Evolutionary conservation across 2,113 vertebrate genomes (phyloP).

Genomic region (Myanophis thanlyinensis): DNA sequence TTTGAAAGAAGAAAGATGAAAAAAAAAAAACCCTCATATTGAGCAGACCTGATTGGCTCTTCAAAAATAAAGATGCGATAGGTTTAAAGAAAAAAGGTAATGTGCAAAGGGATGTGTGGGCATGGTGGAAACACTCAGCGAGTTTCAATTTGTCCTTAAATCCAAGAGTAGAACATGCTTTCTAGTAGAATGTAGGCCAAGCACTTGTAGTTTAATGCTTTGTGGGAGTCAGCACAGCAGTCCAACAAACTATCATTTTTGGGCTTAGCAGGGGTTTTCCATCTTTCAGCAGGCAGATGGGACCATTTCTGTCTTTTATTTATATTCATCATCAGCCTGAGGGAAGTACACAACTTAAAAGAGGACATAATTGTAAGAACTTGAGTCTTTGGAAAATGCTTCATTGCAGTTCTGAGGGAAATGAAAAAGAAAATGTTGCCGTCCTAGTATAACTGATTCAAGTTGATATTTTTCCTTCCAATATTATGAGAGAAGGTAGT

Average conservation of each 20-base stretch:
- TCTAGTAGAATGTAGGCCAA: not conserved
- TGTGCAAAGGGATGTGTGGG: not conserved
- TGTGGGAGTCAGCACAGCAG: not conserved
- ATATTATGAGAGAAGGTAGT: constrained; percentile 7
- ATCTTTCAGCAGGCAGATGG: constrained; percentile 39
- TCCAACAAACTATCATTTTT: constrained; percentile 20
- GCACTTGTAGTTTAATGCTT: not conserved
- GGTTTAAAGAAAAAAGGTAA: not conserved
- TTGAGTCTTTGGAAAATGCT: constrained; percentile 36
- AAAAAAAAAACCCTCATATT: not conserved
- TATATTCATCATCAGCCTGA: constrained; percentile 43
- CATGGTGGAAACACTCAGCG: not conserved
- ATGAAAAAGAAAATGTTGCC: not conserved
- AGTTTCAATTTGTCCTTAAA: not conserved
- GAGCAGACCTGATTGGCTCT: not conserved
- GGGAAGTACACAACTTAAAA: constrained; percentile 48
- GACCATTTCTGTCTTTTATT: constrained; percentile 49
- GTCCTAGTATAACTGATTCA: constrained; percentile 29
- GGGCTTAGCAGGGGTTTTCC: constrained; percentile 9
- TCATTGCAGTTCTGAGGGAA: constrained; percentile 18
- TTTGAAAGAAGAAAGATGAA: not conserved
- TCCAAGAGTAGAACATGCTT: not conserved
- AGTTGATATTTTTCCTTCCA: constrained; percentile 39
- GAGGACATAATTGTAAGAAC: constrained; percentile 12
- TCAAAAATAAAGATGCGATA: not conserved